phyloP scores from a whole-genome alignment of 2,797 vertebrate genomes.

The Melanotaenia maccullochi region DNA sequence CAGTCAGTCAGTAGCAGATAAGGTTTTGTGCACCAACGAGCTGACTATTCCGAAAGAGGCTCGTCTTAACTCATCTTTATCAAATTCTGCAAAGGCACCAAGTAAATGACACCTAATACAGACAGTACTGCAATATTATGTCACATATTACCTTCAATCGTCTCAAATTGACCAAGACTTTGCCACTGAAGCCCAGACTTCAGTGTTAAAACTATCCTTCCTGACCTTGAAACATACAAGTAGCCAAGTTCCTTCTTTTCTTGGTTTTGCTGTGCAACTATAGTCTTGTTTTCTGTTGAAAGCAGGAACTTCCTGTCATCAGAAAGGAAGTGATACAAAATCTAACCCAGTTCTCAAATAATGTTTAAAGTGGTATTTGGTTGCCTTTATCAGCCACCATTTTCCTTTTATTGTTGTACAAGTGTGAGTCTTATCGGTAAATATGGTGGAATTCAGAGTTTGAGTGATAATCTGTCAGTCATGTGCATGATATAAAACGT shows the following conservation, averaged over 20 bases:
- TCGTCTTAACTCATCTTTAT: no score
- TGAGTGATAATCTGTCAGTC: background rate
- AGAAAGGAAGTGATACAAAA: slow-evolving; percentile 50
- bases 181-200: background rate
- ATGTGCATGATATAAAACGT: no score
- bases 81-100: no score
- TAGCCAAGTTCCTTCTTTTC: background rate
- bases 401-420: background rate
- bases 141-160: background rate
- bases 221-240: background rate
- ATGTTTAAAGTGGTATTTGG: background rate
- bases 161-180: background rate
- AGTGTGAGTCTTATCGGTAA: no score
- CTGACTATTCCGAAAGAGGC: no score
- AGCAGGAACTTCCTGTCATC: slow-evolving; percentile 38
- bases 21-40: no score
- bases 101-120: no score
- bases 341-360: background rate
- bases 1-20: no score
- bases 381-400: slow-evolving; percentile 15
- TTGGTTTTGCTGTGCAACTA: slow-evolving; percentile 4
- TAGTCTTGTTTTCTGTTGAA: slow-evolving; percentile 54
- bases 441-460: background rate
- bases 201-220: background rate
- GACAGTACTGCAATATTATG: no score